Conservation (phyloP, 92 coral and sea anemone genomes). For the Zoanthus sansibaricus region DNA sequence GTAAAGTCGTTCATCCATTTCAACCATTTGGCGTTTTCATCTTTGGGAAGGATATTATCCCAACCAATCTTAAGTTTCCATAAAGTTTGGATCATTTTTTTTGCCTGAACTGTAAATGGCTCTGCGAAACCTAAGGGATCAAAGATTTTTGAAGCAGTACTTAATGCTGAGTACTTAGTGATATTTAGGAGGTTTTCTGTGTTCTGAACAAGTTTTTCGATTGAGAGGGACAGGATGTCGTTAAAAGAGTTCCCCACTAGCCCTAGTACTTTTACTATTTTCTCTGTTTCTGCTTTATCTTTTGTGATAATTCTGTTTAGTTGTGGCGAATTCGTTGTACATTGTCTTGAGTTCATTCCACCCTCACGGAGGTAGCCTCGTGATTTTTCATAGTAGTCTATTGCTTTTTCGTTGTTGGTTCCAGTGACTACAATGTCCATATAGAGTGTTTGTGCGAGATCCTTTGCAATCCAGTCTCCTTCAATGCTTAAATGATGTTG, state of each 20-base stretch:
- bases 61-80: constrained; percentile 45
- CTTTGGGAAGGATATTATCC: constrained; percentile 32
- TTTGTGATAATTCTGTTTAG: neutral
- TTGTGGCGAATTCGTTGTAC: neutral
- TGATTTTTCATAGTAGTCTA: constrained; percentile 34
- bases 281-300: neutral
- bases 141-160: neutral
- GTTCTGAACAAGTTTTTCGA: neutral
- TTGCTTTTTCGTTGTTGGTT: constrained; percentile 32
- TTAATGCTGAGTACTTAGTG: neutral
- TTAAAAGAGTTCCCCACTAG: neutral
- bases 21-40: constrained; percentile 25
- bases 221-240: neutral
- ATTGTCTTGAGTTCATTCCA: constrained; percentile 8
- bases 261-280: neutral
- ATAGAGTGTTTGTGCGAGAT: constrained; percentile 43
- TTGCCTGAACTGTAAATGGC: neutral
- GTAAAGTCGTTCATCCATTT: constrained; percentile 41
- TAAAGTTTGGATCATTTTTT: constrained; percentile 24
- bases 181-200: neutral
- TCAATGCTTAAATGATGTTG: constrained; percentile 48
- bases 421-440: constrained; percentile 62
- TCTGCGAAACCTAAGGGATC: neutral
- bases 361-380: constrained; percentile 18
- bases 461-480: constrained; percentile 33